Conservation (phyloP, 1,140 invertebrate species). For the Cepaea nemoralis region DNA sequence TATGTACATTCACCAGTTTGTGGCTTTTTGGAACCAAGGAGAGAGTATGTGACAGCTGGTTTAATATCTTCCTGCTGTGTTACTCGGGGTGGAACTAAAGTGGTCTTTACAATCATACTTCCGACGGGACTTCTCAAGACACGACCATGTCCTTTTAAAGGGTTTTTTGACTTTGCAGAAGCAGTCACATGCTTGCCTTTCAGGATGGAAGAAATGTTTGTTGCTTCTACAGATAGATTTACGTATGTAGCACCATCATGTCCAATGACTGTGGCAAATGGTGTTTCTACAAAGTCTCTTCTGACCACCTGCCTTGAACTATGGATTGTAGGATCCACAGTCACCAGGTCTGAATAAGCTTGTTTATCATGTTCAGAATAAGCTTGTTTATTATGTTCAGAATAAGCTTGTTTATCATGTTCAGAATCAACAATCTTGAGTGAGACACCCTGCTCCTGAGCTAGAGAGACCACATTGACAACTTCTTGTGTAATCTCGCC, state of each 20-base stretch:
- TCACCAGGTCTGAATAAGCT: not conserved
- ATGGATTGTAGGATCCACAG: not conserved
- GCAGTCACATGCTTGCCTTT: not conserved
- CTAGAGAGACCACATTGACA: not conserved
- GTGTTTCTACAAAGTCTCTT: not conserved
- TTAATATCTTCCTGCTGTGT: not conserved
- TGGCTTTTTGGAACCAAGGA: not conserved
- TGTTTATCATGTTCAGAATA: not conserved
- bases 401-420: not conserved
- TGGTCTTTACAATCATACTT: conserved; percentile 18
- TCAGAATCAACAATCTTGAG: not conserved
- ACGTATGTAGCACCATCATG: conserved; percentile 24
- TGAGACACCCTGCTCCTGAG: not conserved
- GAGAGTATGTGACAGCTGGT: not conserved
- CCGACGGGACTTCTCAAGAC: not conserved
- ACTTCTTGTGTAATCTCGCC: not conserved
- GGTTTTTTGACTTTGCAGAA: not conserved
- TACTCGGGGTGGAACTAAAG: not conserved
- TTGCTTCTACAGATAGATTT: conserved; percentile 26
- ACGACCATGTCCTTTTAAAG: conserved; percentile 15
- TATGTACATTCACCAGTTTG: not conserved
- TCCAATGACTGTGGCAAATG: conserved; percentile 21
- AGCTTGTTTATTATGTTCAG: not conserved
- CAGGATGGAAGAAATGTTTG: conserved; percentile 24
- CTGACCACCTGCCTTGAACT: not conserved